A percentile compares a stretch with the other conserved stretches of the same genome.
Evolutionary conservation across 1,140 invertebrate genomes (phyloP).

Genomic region (Triops longicaudatus): DNA sequence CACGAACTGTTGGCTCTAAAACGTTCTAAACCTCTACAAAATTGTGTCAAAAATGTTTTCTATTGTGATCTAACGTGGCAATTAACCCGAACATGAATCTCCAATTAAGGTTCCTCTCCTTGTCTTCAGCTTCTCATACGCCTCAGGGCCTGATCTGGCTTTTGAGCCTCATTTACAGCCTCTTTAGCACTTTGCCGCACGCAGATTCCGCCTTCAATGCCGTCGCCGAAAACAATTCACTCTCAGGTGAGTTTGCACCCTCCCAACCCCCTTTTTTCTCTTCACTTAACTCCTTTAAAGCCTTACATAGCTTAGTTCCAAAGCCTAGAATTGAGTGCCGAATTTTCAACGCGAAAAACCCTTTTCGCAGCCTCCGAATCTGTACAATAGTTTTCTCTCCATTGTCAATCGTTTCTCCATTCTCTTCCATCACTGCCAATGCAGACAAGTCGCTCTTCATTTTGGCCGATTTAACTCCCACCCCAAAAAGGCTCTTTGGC

Average conservation of each 20-base stretch:
- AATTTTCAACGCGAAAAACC: too few species aligned
- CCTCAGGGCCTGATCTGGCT: not conserved
- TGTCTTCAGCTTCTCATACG: not conserved
- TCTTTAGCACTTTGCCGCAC: not conserved
- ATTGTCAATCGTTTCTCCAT: not conserved
- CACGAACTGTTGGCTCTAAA: not conserved
- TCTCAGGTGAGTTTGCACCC: not conserved
- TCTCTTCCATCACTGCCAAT: not conserved
- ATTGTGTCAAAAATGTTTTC: not conserved
- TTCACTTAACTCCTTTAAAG: not conserved
- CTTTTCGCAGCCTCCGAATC: too few species aligned
- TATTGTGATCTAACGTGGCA: not conserved
- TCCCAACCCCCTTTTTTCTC: not conserved
- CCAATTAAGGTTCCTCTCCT: not conserved
- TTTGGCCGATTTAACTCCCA: not conserved
- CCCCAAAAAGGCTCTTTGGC: not conserved
- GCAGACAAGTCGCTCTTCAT: not conserved
- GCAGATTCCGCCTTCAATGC: not conserved
- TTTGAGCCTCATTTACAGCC: not conserved
- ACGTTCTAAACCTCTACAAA: not conserved
- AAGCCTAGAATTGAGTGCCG: too few species aligned
- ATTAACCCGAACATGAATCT: not conserved
- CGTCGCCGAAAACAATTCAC: not conserved
- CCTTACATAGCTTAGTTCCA: not conserved
- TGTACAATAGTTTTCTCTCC: not conserved